Percentiles rank a stretch among this genome's conserved stretches.
phyloP scores from a whole-genome alignment of 2,888 invertebrate species.

The Hirtodrosophila confusa region DNA sequence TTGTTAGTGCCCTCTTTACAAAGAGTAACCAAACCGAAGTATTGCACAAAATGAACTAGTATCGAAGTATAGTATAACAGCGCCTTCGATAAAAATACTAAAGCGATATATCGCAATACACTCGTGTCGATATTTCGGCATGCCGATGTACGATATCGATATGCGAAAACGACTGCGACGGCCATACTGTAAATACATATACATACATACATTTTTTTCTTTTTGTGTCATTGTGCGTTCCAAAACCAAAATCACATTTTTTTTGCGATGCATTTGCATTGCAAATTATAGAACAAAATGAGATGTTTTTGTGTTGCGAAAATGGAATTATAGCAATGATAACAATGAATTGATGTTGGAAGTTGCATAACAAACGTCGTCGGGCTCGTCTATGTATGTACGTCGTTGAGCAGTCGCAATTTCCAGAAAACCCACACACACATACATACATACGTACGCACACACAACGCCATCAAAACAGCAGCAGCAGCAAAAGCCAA shows the following conservation, averaged over 20 bases:
- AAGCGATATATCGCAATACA: background rate
- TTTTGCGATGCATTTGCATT: constrained; percentile 67
- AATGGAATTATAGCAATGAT: constrained; percentile 49
- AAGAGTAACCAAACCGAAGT: no score
- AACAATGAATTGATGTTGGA: constrained; percentile 67
- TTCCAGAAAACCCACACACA: constrained; percentile 73
- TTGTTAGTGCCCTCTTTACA: no score
- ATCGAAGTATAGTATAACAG: background rate
- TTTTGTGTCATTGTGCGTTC: constrained; percentile 74
- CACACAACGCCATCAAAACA: constrained; percentile 60
- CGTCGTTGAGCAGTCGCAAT: constrained; percentile 64
- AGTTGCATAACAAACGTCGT: constrained; percentile 71
- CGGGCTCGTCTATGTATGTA: constrained; percentile 61
- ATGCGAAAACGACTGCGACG: constrained; percentile 42
- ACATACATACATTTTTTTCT: constrained; percentile 70
- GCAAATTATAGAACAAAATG: constrained; percentile 60
- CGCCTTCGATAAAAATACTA: constrained; percentile 13
- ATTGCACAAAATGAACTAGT: no score
- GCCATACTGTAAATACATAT: constrained; percentile 64
- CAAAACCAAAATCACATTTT: constrained; percentile 65
- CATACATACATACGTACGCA: constrained; percentile 31
- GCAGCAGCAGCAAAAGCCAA: constrained; percentile 25
- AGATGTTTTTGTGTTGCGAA: constrained; percentile 55
- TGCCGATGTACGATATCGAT: constrained; percentile 42
- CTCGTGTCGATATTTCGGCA: constrained; percentile 20